Conservation (phyloP, 1,140 invertebrate genomes). For the Monomorium pharaonis region DNA sequence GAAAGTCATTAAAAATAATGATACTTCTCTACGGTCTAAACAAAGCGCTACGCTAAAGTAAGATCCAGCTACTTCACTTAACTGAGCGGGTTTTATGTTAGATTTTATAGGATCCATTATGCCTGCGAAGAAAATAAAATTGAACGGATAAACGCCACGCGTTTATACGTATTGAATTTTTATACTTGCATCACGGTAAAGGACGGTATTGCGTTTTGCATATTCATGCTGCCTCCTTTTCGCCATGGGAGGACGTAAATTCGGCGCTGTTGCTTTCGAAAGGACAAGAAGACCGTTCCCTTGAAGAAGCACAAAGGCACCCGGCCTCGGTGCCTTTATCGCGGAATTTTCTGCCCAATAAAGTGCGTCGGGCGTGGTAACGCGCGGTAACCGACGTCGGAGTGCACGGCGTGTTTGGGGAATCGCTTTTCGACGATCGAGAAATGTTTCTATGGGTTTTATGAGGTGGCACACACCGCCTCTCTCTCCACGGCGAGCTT, state of each 20-base stretch:
- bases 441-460: conserved; percentile 52
- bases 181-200: background rate
- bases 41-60: background rate
- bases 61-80: background rate
- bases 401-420: conserved; percentile 31
- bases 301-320: conserved; percentile 70
- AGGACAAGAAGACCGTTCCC: background rate
- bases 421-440: conserved; percentile 48
- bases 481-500: background rate
- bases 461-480: conserved; percentile 42
- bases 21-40: background rate
- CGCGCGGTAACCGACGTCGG: conserved; percentile 14
- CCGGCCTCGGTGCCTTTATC: conserved; percentile 79
- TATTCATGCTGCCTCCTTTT: conserved; percentile 10
- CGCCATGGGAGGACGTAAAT: background rate
- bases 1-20: conserved; percentile 4
- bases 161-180: background rate
- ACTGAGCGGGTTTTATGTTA: background rate
- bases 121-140: background rate
- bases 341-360: conserved; percentile 83
- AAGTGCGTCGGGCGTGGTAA: conserved; percentile 74
- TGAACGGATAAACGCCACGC: too few species aligned
- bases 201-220: background rate
- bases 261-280: background rate
- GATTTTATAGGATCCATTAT: background rate